A percentile compares a stretch with the other conserved stretches of the same genome.
These are phyloP conservation scores for Nibea albiflora DNA, from an alignment of 2,113 vertebrate species.

Conservation along the genomic window DNA sequence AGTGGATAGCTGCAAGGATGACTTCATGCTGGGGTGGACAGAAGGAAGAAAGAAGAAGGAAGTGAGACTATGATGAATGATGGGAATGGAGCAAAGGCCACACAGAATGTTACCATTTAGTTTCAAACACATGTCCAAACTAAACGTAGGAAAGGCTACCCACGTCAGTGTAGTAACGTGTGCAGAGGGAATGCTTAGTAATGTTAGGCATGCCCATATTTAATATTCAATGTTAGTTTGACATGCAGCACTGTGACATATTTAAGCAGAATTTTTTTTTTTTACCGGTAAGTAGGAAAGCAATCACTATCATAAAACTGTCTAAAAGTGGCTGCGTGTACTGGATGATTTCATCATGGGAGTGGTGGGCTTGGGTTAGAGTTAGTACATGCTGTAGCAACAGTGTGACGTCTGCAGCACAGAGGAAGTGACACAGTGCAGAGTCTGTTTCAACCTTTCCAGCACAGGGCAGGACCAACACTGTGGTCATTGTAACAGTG, in stretches of 20 bases:
- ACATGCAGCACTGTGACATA: neutral
- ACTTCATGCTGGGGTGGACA: neutral
- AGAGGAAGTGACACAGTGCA: conserved; percentile 75
- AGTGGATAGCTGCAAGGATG: conserved; percentile 6
- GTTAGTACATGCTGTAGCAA: conserved; percentile 14
- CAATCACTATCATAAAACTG: neutral
- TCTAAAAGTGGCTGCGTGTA: neutral
- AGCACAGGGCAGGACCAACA: conserved; percentile 63
- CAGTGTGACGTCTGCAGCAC: conserved; percentile 39
- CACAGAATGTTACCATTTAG: neutral
- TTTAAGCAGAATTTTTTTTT: neutral
- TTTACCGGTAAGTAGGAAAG: neutral
- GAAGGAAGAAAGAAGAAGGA: conserved; percentile 4
- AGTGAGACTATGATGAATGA: conserved; percentile 33
- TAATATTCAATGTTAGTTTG: neutral
- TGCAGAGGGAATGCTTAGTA: neutral
- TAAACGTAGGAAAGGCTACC: neutral
- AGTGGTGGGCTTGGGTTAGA: conserved; percentile 43
- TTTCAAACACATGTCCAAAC: conserved; percentile 12
- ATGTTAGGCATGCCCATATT: neutral
- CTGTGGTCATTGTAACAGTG: conserved; percentile 70
- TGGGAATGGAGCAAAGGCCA: conserved; percentile 9
- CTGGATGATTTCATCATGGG: conserved; percentile 60
- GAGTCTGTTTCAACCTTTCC: conserved; percentile 72
- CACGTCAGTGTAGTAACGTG: neutral